Base-by-base conservation (phyloP, 1,140 invertebrate genomes). In the Drosophila biarmipes region DNA sequence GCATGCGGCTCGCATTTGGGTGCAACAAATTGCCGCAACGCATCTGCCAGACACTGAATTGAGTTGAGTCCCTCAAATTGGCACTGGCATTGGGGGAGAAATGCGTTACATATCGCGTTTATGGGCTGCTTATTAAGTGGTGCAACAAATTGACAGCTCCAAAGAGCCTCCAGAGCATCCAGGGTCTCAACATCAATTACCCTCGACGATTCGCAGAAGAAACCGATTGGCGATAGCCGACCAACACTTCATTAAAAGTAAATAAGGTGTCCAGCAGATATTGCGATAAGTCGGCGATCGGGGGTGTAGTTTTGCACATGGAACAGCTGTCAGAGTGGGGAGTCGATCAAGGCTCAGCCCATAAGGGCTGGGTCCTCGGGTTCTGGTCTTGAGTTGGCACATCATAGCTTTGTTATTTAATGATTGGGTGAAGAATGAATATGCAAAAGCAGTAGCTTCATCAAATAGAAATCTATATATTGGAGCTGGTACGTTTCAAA, bases 221-320 rank as follows among this genome's bases (percentile, higher is more conserved):
- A 42, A 21, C 34, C 43, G 21, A 42, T 31, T 31, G 27, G n/a
- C 14, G 27, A 15, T 29, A 17, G 46, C 34, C 14, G 37, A 11
- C 64, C 76, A 78, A 59, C 81, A 87, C 81, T 86, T 86, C 69
- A 87, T 87, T 79, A 82, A 76, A 82, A 82, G 74, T 82, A 82
- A 89, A 87, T 82, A 87, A 82, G 78, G 64, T 78, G 75, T 78
- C 61, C 75, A 57, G 37, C 46, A 77, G 67, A 69, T 86, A 54
- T 61, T 69, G 61, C 31, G 61, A 80, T 59, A 64, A 56, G 49
- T 76, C 55, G 29, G 21, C 10, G 37, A 40, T 51, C 45, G 59
- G 51, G 62, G 69, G 43, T 56, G 55, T 42, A 35, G n/a, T 15
- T 35, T 21, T 52, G 19, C n/a, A 34, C 59, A 42, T 58, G 34